These are phyloP conservation scores for Cerceris rybyensis DNA, from an alignment of 2,888 invertebrate genomes.

Conservation along the genomic window DNA sequence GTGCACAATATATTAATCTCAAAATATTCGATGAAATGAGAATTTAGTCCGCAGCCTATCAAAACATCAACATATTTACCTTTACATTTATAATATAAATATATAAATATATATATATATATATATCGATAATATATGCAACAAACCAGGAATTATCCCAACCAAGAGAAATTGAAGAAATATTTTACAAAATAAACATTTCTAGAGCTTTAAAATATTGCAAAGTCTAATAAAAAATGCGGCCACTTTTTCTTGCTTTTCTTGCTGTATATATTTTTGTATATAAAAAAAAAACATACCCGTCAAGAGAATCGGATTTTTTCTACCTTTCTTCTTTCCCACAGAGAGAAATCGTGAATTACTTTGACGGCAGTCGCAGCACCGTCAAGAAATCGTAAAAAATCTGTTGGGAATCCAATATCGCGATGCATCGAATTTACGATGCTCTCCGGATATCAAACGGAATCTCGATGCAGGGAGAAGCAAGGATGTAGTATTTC, in stretches of 20 bases:
- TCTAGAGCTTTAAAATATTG: not conserved
- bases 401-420: conserved; percentile 3
- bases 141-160: conserved; percentile 22
- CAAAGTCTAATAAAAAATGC: not conserved
- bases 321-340: not conserved
- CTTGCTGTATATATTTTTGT: not conserved
- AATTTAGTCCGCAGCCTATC: conserved; percentile 50
- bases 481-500: conserved; percentile 5
- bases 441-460: conserved; percentile 1
- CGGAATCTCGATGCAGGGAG: not conserved
- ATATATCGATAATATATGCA: conserved; percentile 30
- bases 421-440: conserved; percentile 2
- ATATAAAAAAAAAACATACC: not conserved
- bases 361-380: not conserved
- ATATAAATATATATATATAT: too few relatives aligned
- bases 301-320: not conserved
- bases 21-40: conserved; percentile 49
- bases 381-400: not conserved
- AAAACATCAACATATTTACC: conserved; percentile 44
- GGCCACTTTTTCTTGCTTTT: not conserved
- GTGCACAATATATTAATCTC: not conserved
- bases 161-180: conserved; percentile 47
- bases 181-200: not conserved
- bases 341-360: not conserved
- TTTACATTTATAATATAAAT: conserved; percentile 34